Base-by-base conservation (phyloP, 2,113 vertebrate species). In the Scatophagus argus region DNA sequence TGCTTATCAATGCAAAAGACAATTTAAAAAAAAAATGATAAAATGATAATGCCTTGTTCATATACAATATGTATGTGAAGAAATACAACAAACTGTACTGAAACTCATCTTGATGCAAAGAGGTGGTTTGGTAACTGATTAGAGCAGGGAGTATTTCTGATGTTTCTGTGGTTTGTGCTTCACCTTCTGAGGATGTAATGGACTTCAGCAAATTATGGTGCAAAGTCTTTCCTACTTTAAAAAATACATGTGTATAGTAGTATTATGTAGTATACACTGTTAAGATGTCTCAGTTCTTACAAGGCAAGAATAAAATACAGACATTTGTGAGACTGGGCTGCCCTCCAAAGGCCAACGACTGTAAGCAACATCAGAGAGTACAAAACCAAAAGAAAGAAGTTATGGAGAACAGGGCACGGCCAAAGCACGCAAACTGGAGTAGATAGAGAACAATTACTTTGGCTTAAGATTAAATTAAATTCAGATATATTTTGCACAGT, bases 301-400 rank as follows among this genome's bases (percentile, higher is more conserved):
- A 2, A 21, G 4, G 52, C 21, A 19, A 43, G 2, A n/a, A 4
- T 2, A 46, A 13, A 17, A 31, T 17, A 13, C 17, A 7, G 16
- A 51, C 13, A 64, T 70, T 34, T 29, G 6, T 81, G 38, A 68
- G 62, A 41, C 36, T 21, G 32, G 11, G 41, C 84, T 82, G 90
- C 84, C 83, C 85, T 41, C 91, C 89, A 41, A 0, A 0, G 90
- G 82, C 59, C 64, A 56, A 8, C 2, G 0, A 10, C 34, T 68
- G 72, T 69, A 46, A 79, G 55, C 52, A 75, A 8, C 54, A 46
- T 54, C 12, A 29, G 10, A 32, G 54, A 1, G 17, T 0, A 8
- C 14, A 46, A 21, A 69, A 4, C 23, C 14, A 46, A 21, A 69
- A 4, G 17, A 17, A 3, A n/a, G 11, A 11, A 19, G 10, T 6